phyloP scores from a whole-genome alignment of 2,113 vertebrate species.

The Gobio gobio region DNA sequence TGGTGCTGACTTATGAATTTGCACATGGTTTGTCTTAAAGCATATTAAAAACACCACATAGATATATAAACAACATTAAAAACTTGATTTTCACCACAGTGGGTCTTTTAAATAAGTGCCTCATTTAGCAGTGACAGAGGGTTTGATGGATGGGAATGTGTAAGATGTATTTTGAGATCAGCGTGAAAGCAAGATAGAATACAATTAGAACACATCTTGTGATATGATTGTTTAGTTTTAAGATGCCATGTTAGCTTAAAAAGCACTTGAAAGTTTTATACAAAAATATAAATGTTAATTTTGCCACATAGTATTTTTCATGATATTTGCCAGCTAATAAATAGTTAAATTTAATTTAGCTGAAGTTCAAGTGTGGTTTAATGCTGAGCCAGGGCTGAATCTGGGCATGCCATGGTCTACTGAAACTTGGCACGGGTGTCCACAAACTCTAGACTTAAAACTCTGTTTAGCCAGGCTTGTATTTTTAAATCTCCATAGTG shows the following conservation, averaged over 20 bases:
- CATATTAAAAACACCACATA: too few species aligned
- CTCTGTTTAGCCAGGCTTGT: neutral
- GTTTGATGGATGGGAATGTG: neutral
- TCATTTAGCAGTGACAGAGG: neutral
- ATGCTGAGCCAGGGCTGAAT: neutral
- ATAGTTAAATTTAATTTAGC: neutral
- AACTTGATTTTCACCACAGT: too few species aligned
- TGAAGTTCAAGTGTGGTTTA: neutral
- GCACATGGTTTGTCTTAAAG: too few species aligned
- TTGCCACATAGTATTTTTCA: neutral
- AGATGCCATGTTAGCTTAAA: neutral
- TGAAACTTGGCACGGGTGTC: neutral
- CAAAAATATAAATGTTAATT: neutral
- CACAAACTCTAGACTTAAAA: neutral
- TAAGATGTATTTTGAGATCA: neutral
- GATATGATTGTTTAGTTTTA: neutral
- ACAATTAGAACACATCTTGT: neutral
- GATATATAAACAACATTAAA: too few species aligned
- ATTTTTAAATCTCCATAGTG: constrained; percentile 12
- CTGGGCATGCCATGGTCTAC: neutral
- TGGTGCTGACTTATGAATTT: too few species aligned
- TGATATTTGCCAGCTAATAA: neutral
- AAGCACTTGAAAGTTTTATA: too few species aligned
- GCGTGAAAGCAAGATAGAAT: neutral
- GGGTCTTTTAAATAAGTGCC: neutral